Evolutionary conservation across 2,888 invertebrate species (phyloP).

Genomic region (Microctonus hyperodae): DNA sequence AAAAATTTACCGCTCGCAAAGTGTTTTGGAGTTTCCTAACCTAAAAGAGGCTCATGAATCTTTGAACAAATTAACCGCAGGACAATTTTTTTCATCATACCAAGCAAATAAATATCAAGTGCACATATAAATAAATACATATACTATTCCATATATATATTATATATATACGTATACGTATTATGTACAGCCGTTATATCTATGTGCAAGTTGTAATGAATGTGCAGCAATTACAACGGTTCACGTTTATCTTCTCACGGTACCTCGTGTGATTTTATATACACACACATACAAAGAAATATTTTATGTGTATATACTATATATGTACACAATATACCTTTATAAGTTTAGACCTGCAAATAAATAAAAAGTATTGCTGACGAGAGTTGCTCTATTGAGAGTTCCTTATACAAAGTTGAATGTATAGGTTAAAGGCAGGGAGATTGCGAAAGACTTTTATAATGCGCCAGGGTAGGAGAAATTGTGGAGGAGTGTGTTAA

Average conservation of each 20-base stretch:
- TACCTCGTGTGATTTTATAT: conserved; percentile 5
- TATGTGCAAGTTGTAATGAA: not conserved
- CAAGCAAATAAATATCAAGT: too few relatives aligned
- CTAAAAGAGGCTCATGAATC: too few relatives aligned
- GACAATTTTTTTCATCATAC: too few relatives aligned
- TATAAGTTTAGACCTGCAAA: too few relatives aligned
- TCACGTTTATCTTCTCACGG: conserved; percentile 23
- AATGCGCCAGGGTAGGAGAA: conserved; percentile 26
- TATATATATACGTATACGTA: too few relatives aligned
- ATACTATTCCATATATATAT: not conserved
- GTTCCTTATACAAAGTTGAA: not conserved
- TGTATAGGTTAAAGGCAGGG: conserved; percentile 29
- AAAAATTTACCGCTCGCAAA: too few relatives aligned
- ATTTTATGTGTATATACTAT: too few relatives aligned
- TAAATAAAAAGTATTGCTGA: conserved; percentile 4
- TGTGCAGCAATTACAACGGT: conserved; percentile 29
- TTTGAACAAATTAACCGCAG: too few relatives aligned
- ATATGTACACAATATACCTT: too few relatives aligned
- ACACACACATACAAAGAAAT: not conserved
- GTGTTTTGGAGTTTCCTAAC: too few relatives aligned
- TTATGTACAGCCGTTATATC: not conserved
- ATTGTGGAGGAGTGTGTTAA: too few relatives aligned
- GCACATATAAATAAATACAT: too few relatives aligned
- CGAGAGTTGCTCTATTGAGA: not conserved
- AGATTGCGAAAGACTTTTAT: conserved; percentile 42